These are phyloP conservation scores for Lycia hirtaria DNA, from an alignment of 2,888 invertebrate species.

Conservation along the genomic window DNA sequence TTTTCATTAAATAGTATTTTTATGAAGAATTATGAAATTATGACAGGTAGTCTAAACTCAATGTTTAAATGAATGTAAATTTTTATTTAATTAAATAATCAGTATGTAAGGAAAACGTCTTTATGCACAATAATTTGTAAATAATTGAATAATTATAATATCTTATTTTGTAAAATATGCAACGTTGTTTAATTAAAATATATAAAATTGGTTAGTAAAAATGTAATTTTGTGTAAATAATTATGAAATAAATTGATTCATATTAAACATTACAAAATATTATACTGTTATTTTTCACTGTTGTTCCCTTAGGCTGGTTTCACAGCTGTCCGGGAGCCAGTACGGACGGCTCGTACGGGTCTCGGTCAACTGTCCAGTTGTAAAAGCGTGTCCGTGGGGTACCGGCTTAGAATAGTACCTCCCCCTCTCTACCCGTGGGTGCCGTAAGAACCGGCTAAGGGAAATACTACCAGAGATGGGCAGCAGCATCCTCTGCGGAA, in stretches of 20 bases:
- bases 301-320: not conserved
- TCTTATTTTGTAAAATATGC: not conserved
- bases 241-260: not conserved
- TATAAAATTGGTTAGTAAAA: not conserved
- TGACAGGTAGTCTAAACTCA: too few species aligned
- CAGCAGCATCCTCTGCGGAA: too few species aligned
- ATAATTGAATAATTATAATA: not conserved
- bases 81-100: not conserved
- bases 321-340: too few species aligned
- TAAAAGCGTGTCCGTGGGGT: too few species aligned
- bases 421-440: too few species aligned
- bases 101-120: not conserved
- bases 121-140: not conserved
- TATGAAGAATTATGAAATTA: not conserved
- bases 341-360: too few species aligned
- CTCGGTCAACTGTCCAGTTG: too few species aligned
- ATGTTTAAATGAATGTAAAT: not conserved
- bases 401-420: too few species aligned
- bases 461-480: too few species aligned
- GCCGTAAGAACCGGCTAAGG: too few species aligned
- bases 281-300: not conserved
- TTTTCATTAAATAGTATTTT: too few species aligned
- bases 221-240: constrained; percentile 1
- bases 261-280: not conserved
- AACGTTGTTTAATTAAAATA: not conserved